Evolutionary conservation across 30 jellyfish, hydroid and myxozoan genomes (phyloP).

Genomic region (Kudoa iwatai): DNA sequence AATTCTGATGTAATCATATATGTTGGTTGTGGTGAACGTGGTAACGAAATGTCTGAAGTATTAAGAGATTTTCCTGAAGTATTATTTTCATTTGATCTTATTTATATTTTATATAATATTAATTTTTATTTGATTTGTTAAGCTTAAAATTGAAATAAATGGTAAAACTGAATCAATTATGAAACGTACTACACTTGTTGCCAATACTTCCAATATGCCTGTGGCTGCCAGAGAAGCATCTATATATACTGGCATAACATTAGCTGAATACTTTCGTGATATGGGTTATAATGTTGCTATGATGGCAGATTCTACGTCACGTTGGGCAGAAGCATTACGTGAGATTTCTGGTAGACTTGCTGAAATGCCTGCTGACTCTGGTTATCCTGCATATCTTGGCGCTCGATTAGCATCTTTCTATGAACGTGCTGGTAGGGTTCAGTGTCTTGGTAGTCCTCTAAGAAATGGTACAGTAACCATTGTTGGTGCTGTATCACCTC

Average conservation of each 20-base stretch:
- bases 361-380: conserved; percentile 99
- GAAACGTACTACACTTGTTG: conserved; percentile 93
- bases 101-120: not conserved
- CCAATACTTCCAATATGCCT: conserved; percentile 97
- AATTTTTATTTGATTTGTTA: not conserved
- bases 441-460: conserved; percentile 63
- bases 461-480: conserved; percentile 88
- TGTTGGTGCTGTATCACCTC: conserved; percentile 98
- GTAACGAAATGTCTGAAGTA: conserved; percentile 98
- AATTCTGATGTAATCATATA: conserved; percentile 76
- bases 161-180: conserved; percentile 78
- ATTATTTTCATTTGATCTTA: not conserved
- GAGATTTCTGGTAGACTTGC: conserved; percentile 96
- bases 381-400: conserved; percentile 85
- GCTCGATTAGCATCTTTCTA: conserved; percentile 89
- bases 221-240: conserved; percentile 99
- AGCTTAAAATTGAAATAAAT: conserved; percentile 62
- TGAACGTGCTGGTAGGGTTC: conserved; percentile 94
- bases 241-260: conserved; percentile 71
- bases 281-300: conserved; percentile 78
- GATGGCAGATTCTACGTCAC: conserved; percentile 98
- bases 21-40: conserved; percentile 98
- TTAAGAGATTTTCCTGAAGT: conserved; percentile 86
- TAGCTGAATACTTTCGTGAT: conserved; percentile 81
- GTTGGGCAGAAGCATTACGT: conserved; percentile 98